Evolutionary conservation across 2,797 vertebrate species (phyloP).

Genomic region (Ambastaia sidthimunki): DNA sequence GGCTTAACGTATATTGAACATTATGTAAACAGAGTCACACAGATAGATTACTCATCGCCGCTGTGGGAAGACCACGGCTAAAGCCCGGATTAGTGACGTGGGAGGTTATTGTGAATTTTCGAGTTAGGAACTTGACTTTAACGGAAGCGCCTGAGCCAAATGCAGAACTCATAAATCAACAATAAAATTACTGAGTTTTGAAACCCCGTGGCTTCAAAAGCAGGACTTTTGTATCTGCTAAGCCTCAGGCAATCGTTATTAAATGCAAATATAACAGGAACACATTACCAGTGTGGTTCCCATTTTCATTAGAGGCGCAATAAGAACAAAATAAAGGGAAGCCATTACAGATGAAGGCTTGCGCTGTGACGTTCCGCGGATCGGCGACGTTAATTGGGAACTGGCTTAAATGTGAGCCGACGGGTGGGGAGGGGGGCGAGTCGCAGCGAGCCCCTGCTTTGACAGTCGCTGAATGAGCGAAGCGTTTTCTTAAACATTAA

Average conservation of each 20-base stretch:
- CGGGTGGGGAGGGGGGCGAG: slow-evolving; percentile 51
- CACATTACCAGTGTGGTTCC: slow-evolving; percentile 42
- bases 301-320: slow-evolving; percentile 40
- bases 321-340: slow-evolving; percentile 48
- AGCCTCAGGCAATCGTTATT: slow-evolving; percentile 39
- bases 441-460: slow-evolving; percentile 60
- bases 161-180: slow-evolving; percentile 32
- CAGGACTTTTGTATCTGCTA: slow-evolving; percentile 20
- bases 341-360: slow-evolving; percentile 30
- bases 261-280: slow-evolving; percentile 42
- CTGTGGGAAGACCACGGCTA: slow-evolving; percentile 30
- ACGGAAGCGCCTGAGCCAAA: slow-evolving; percentile 15
- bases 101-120: slow-evolving; percentile 41
- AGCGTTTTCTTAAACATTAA: slow-evolving; percentile 53
- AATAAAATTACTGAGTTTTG: slow-evolving; percentile 45
- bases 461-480: slow-evolving; percentile 52
- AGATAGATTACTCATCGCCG: slow-evolving; percentile 35
- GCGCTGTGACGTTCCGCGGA: slow-evolving; percentile 17
- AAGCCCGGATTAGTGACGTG: slow-evolving; percentile 42
- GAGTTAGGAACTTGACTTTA: slow-evolving; percentile 22
- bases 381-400: slow-evolving; percentile 27
- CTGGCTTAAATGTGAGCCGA: slow-evolving; percentile 3
- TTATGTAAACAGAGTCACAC: slow-evolving; percentile 48
- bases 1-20: slow-evolving; percentile 42
- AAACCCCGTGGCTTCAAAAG: slow-evolving; percentile 35